Evolutionary conservation across 2,888 invertebrate genomes (phyloP).

Genomic region (Ormyrus rosae): DNA sequence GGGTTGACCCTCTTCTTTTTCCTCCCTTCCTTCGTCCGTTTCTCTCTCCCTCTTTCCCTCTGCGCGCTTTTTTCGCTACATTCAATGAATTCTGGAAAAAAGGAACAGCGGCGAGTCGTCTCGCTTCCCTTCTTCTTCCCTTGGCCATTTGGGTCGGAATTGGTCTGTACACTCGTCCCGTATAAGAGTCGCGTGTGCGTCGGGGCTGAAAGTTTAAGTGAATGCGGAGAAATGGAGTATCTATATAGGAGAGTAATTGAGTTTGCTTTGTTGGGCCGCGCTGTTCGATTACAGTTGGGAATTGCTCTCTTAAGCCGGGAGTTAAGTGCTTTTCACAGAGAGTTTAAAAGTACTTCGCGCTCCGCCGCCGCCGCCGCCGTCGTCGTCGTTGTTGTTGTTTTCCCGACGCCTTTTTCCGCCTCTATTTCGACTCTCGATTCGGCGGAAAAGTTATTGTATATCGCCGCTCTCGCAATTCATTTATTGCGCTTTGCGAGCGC

Average conservation of each 20-base stretch:
- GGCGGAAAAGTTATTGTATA: not conserved
- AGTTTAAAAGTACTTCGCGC: conserved; percentile 44
- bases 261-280: conserved; percentile 44
- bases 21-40: not conserved
- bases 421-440: not conserved
- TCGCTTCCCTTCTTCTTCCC: conserved; percentile 3
- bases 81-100: conserved; percentile 29
- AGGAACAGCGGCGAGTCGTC: not conserved
- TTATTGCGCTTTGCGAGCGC: too few relatives aligned
- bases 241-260: conserved; percentile 47
- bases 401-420: not conserved
- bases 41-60: too few relatives aligned
- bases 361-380: not conserved
- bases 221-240: conserved; percentile 42
- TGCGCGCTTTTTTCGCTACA: not conserved
- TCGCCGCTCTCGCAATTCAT: too few relatives aligned
- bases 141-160: conserved; percentile 13
- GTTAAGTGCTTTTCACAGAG: conserved; percentile 47
- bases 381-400: not conserved
- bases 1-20: too few relatives aligned
- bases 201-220: conserved; percentile 42
- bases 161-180: not conserved
- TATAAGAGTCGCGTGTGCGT: not conserved
- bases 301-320: conserved; percentile 41
- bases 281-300: conserved; percentile 47